phyloP scores from a whole-genome alignment of 2,888 invertebrate species.

The Marasmarcha lunaedactyla region DNA sequence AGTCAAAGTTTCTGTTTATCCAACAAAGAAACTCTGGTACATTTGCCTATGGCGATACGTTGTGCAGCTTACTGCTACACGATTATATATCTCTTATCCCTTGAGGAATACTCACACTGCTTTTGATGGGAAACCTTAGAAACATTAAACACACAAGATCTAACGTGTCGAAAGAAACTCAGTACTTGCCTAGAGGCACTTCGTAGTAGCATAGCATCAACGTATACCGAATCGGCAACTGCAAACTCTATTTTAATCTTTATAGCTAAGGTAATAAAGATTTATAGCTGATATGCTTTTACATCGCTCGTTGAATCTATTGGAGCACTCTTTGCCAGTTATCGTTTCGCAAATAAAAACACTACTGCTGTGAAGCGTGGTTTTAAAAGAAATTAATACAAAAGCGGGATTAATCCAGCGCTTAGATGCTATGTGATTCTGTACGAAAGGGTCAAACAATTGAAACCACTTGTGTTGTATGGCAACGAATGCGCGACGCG shows the following conservation, averaged over 20 bases:
- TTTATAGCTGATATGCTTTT: too few species aligned
- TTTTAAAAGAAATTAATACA: too few species aligned
- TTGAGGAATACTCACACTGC: slow-evolving; percentile 35
- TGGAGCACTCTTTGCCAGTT: slow-evolving; percentile 57
- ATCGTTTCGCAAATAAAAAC: too few species aligned
- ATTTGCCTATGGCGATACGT: slow-evolving; percentile 55
- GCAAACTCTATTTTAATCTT: too few species aligned
- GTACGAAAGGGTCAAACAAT: too few species aligned
- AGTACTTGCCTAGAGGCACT: slow-evolving; percentile 42
- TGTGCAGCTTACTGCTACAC: slow-evolving; percentile 55
- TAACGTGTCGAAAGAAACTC: slow-evolving; percentile 64
- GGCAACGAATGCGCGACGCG: too few species aligned
- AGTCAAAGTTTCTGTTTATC: slow-evolving; percentile 30
- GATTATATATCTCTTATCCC: slow-evolving; percentile 54
- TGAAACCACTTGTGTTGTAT: too few species aligned
- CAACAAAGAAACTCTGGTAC: slow-evolving; percentile 30
- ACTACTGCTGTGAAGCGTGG: too few species aligned
- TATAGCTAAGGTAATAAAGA: too few species aligned
- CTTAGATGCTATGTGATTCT: too few species aligned
- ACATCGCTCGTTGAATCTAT: slow-evolving; percentile 11
- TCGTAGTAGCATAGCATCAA: slow-evolving; percentile 44
- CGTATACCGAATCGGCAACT: slow-evolving; percentile 15
- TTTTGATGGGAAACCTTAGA: slow-evolving; percentile 48
- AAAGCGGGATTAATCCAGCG: too few species aligned
- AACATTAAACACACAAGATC: slow-evolving; percentile 58